Base-by-base conservation (phyloP, 2,797 vertebrate genomes). In the Gephyroberyx darwinii region DNA sequence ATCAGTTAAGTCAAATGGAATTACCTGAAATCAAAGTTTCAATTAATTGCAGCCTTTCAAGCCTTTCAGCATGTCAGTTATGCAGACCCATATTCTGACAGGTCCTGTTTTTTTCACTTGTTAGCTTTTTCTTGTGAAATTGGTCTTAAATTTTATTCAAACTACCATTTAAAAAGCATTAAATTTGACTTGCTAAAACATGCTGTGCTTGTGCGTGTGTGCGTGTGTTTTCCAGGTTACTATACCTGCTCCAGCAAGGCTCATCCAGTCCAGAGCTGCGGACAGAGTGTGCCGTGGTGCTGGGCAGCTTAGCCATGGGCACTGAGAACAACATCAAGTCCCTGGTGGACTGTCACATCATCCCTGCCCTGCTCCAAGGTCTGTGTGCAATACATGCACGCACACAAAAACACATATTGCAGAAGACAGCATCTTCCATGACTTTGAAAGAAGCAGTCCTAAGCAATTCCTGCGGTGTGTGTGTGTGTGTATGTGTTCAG, bases 321-420 rank as follows among this genome's bases (percentile, higher is more conserved):
- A 99, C 98, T 0, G 97, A 99, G 92, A 99, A 99, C 91, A 99
- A 99, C 89, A 97, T 99, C 89, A 99, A 99, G 94, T 99, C 98
- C 90, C 93, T 99, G 53, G 94, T 99, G 90, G 98, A 99, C 94
- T 99, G 98, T 90, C 98, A 99, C 92, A 97, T 98, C 91, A 99
- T 99, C 91, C 97, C 98, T 81, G 96, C 96, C 88, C 95, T 99
- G 88, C 88, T 99, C 55, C 98, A 99, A 97, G 98, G 98, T 99
- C 90, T 20, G 43, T 0, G 0, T 19, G 26, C 9, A n/a, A 20
- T 19, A 20, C 39, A 30, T 6, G 39, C 16, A 43, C 17, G n/a
- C 31, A 17, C 35, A 50, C 57, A 54, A 31, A n/a, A 19, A 80
- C 37, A 3, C 20, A 8, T 2, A 13, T 20, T 19, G 26, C 4